phyloP scores from a whole-genome alignment of 2,888 invertebrate species.

The Microctonus aethiopoides region DNA sequence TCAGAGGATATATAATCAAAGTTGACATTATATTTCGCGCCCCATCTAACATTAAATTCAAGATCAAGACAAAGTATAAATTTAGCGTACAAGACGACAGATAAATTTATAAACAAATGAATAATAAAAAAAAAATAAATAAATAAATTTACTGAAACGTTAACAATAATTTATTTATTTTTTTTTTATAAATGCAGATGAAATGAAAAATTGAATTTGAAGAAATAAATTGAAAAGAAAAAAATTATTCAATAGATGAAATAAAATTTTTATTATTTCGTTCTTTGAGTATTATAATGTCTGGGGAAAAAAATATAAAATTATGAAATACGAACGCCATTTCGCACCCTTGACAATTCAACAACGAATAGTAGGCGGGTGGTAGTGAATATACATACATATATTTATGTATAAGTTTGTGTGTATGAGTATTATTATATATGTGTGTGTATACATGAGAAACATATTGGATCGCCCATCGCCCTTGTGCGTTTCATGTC shows the following conservation, averaged over 20 bases:
- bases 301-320: background rate
- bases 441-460: background rate
- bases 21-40: constrained; percentile 1
- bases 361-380: background rate
- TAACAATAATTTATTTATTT: no score
- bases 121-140: background rate
- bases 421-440: background rate
- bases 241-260: background rate
- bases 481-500: background rate
- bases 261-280: background rate
- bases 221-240: background rate
- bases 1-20: background rate
- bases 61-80: constrained; percentile 34
- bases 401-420: background rate
- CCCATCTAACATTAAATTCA: background rate
- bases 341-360: constrained; percentile 2
- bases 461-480: background rate
- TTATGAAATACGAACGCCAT: constrained; percentile 4
- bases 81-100: background rate
- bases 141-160: no score
- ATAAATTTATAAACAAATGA: background rate
- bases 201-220: no score
- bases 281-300: no score
- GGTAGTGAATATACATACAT: background rate
- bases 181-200: no score